Conservation (phyloP, 53 echinoderm and acorn worm genomes). For the Hippasteria phrygiana region DNA sequence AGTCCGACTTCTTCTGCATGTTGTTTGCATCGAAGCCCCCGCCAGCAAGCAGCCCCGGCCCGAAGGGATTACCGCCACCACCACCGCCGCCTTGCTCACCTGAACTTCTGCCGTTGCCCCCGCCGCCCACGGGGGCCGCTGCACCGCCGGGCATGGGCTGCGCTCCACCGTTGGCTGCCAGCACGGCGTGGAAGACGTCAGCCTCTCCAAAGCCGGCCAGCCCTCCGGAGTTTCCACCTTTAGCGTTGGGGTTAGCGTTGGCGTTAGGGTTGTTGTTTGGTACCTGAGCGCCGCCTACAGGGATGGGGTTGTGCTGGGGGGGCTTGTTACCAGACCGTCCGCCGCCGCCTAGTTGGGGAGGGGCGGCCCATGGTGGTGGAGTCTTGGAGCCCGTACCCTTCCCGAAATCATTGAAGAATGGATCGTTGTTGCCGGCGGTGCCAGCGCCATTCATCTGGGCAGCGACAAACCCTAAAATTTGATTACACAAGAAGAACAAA, state of each 20-base stretch:
- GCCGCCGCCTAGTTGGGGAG: background rate
- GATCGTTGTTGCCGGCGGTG: background rate
- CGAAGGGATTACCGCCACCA: constrained; percentile 6
- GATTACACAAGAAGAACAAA: background rate
- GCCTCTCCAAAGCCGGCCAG: constrained; percentile 1
- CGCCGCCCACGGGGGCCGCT: constrained; percentile 7
- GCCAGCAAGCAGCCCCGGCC: constrained; percentile 51
- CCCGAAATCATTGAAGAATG: constrained; percentile 58
- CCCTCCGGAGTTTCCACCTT: constrained; percentile 41
- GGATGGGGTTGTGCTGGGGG: background rate
- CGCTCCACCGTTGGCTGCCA: constrained; percentile 2
- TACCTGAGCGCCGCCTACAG: background rate
- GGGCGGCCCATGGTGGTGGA: constrained; percentile 15
- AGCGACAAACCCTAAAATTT: constrained; percentile 38
- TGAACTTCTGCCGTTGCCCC: constrained; percentile 15
- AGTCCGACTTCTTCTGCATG: constrained; percentile 2
- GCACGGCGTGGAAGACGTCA: constrained; percentile 35
- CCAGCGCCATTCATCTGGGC: constrained; percentile 19
- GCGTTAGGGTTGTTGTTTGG: constrained; percentile 32
- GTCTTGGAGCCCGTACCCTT: background rate
- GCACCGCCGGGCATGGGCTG: constrained; percentile 14
- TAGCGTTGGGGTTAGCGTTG: constrained; percentile 31
- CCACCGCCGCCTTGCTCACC: constrained; percentile 34
- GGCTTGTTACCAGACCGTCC: constrained; percentile 8
- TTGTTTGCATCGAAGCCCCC: constrained; percentile 20